Evolutionary conservation across 2,113 vertebrate species (phyloP), one percentile per base, ranked within the genome.

Genomic region (Corythaixoides concolor): DNA sequence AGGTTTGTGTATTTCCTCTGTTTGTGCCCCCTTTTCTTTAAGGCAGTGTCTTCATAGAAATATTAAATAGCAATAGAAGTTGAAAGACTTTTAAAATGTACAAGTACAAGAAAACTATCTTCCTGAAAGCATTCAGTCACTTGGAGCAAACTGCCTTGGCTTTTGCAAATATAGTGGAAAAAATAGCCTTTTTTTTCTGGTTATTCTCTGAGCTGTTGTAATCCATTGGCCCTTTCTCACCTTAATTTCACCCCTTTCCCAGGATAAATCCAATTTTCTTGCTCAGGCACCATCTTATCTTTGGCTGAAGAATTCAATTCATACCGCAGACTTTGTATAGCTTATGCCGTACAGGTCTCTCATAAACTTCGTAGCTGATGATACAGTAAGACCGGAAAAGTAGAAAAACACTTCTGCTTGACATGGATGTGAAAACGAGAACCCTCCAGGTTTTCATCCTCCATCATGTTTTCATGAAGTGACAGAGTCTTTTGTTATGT

Each of bases 231-330:
- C 49, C 22, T 76, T 85, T 76, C 41, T 93, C 64, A 77, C 72
- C 86, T 70, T 90, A 88, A 89, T 95, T 95, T 95, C 72, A 84
- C 55, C 59, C 45, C 7, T 92, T 27, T 93, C 41, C 39, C 50
- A 64, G 16, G 32, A 85, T 50, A 94, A 94, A 79, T 93, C 47
- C 11, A 39, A 47, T 86, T 83, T 92, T 76, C 67, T 83, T 89
- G 28, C 55, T 90, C 62, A 53, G 55, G 2, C 6, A 75, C 17
- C 30, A 23, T 45, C 64, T 49, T 86, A 58, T 37, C 70, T 88
- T 79, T 90, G 70, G 33, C 80, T 92, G 80, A 86, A 82, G 77
- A 93, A 59, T 75, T 67, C 49, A 76, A 37, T 81, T 89, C 30
- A 27, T 85, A 30, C 43, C 60, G n/a, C 43, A 60, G 33, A 35